phyloP scores from a whole-genome alignment of 1,140 invertebrate genomes.

The Lucilia sericata region DNA sequence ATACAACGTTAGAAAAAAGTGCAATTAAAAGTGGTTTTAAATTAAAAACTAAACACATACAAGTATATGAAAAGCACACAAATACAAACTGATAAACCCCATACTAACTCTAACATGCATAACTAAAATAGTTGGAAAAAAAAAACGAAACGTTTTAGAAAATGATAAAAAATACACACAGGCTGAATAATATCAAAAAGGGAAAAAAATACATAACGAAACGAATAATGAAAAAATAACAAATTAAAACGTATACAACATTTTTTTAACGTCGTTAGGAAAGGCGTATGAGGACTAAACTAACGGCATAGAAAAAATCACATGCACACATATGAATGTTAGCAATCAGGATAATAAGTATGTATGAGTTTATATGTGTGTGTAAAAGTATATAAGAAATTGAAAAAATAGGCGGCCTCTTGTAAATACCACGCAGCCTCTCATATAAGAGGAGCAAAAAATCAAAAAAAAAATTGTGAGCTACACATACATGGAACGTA shows the following conservation, averaged over 20 bases:
- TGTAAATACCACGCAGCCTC: conserved; percentile 33
- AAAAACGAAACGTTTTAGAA: neutral
- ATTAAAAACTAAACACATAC: conserved; percentile 41
- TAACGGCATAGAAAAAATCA: conserved; percentile 53
- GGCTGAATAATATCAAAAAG: neutral
- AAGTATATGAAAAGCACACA: neutral
- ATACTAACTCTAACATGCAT: neutral
- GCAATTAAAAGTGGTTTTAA: conserved; percentile 43
- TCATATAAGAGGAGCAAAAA: neutral
- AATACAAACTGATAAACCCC: neutral
- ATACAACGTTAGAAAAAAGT: neutral
- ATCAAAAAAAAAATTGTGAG: neutral
- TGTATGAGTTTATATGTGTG: too few relatives aligned
- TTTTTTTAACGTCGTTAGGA: conserved; percentile 50
- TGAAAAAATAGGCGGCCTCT: conserved; percentile 52
- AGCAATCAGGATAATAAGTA: too few relatives aligned
- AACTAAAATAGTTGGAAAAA: neutral
- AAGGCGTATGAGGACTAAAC: conserved; percentile 50
- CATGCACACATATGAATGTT: too few relatives aligned
- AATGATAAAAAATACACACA: conserved; percentile 20
- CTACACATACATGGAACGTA: neutral
- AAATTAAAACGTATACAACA: conserved; percentile 23
- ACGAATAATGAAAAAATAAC: conserved; percentile 23
- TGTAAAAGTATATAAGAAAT: neutral
- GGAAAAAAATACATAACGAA: neutral